Conservation (phyloP, 2,113 vertebrate species). For the Oxyura jamaicensis region DNA sequence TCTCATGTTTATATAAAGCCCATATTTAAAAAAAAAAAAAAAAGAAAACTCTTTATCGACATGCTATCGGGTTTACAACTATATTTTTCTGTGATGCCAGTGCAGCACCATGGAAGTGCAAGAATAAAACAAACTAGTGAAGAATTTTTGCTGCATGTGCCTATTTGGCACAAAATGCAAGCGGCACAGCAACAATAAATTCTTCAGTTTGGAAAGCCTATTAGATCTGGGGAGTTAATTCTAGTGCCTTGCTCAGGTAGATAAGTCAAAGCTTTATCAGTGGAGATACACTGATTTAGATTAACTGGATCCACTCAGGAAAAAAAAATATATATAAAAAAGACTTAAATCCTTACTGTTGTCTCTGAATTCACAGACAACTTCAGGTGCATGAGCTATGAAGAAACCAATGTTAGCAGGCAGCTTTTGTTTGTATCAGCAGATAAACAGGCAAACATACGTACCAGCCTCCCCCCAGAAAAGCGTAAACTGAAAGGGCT, state of each 20-base stretch:
- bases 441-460: neutral
- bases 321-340: neutral
- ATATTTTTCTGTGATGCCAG: neutral
- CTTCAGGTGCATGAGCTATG: neutral
- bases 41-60: neutral
- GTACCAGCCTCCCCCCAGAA: neutral
- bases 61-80: neutral
- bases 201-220: neutral
- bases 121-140: neutral
- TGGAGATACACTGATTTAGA: neutral
- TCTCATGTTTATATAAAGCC: neutral
- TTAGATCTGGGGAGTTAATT: neutral
- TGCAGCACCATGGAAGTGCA: neutral
- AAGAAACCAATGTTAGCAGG: neutral
- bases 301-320: too few species aligned
- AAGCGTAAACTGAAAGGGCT: neutral
- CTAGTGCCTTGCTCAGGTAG: neutral
- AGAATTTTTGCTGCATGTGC: neutral
- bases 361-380: neutral
- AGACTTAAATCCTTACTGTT: neutral
- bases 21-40: neutral
- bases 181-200: neutral
- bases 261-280: neutral
- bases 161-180: neutral
- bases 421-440: neutral